Base-by-base conservation (phyloP, 2,888 invertebrate genomes). In the Erebia ligea region DNA sequence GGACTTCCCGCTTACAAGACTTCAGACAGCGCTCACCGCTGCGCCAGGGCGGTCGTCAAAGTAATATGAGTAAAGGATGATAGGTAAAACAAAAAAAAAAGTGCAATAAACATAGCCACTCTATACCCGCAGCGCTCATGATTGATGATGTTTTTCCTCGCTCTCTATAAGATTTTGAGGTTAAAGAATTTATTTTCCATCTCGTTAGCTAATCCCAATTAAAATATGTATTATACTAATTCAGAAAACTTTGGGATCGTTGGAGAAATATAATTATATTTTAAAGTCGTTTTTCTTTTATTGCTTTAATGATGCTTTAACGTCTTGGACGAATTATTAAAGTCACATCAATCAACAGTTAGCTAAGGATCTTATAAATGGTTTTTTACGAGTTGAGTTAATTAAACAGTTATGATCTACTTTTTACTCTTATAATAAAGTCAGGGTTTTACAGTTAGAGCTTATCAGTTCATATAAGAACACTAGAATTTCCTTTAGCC, bases 131-230 rank as follows among this genome's bases (percentile, higher is more conserved):
- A 21, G 56, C 50, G 62, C 25, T 45, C 50, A 64, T 71, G 69
- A 71, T 73, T 73, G 71, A 73, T 73, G 68, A 54, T 64, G 50
- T 57, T 57, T 58, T 64, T 56, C 21, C 66, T 25, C 58, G 48
- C 21, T 21, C 68, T 63, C 45, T 58, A 62, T 71, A 9, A 11
- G 2, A 45, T 45, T 45, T 71, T 69, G 69, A 58, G 72, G 67
- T 64, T 34, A 64, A 59, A 70, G 64, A 69, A 72, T 72, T 68
- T 72, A 72, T 72, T 72, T 67, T 64, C 64, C 59, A 69, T 71
- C 71, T 72, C 65, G 72, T 73, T 72, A 73, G 69, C 67, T 64
- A 66, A 67, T 52, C 42, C 50, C 69, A 64, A 70, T 72, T 72
- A 72, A 70, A n/a, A n/a, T n/a, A n/a, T n/a, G n/a, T n/a, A 70